Evolutionary conservation across 2,888 invertebrate species (phyloP).

Genomic region (Spodoptera exigua): DNA sequence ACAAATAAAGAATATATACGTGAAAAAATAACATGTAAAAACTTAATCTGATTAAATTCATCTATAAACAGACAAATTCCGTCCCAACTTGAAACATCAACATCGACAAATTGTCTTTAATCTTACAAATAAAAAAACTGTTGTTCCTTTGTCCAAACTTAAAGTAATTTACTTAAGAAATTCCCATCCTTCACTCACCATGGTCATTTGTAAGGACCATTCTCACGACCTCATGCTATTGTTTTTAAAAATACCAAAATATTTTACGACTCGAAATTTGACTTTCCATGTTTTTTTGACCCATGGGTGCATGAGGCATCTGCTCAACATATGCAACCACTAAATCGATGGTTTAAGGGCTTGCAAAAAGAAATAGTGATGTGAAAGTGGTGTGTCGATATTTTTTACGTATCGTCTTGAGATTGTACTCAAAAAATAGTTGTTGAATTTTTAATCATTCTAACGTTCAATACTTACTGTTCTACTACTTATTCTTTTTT

Average conservation of each 20-base stretch:
- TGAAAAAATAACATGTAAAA: too few relatives aligned
- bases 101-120: too few relatives aligned
- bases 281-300: constrained; percentile 68
- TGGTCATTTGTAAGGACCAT: constrained; percentile 31
- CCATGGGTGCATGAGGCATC: constrained; percentile 74
- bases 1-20: too few relatives aligned
- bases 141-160: constrained; percentile 21
- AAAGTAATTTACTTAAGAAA: constrained; percentile 2
- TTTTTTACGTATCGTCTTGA: not conserved
- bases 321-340: constrained; percentile 82
- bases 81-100: too few relatives aligned
- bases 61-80: too few relatives aligned
- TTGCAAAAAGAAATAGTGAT: constrained; percentile 76
- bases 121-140: too few relatives aligned
- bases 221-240: constrained; percentile 65
- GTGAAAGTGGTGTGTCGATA: constrained; percentile 40
- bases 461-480: too few relatives aligned
- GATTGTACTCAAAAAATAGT: not conserved
- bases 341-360: constrained; percentile 77
- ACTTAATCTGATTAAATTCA: too few relatives aligned
- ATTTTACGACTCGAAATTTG: constrained; percentile 66
- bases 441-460: too few relatives aligned
- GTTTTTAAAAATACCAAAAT: constrained; percentile 73
- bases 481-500: too few relatives aligned
- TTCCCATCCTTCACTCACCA: not conserved